Evolutionary conservation across 2,888 invertebrate species (phyloP).

Genomic region (Oasisia sp.): DNA sequence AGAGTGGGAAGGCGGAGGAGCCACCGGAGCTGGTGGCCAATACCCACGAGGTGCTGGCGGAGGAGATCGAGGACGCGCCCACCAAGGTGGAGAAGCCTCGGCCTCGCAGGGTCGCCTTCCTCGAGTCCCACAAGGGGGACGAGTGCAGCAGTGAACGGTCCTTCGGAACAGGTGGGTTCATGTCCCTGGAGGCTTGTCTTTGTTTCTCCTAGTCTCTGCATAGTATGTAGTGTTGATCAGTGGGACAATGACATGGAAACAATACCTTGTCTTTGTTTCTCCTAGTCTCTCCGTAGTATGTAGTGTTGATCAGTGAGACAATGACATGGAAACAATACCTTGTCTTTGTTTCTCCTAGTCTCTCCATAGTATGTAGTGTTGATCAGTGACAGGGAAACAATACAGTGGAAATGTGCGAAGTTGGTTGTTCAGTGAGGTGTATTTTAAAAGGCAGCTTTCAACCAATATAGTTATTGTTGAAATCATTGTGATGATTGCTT

Average conservation of each 20-base stretch:
- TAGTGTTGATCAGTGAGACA: background rate
- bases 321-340: background rate
- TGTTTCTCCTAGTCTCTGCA: background rate
- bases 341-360: background rate
- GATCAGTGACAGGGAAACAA: background rate
- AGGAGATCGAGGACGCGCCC: background rate
- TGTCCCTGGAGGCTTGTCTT: no score
- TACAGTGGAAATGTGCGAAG: no score
- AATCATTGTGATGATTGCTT: background rate
- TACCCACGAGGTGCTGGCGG: background rate
- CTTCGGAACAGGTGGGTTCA: constrained; percentile 1
- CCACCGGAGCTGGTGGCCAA: background rate
- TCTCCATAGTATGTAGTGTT: background rate
- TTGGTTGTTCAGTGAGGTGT: background rate
- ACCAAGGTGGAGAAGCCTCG: background rate
- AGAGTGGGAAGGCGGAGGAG: background rate
- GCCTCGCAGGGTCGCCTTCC: background rate
- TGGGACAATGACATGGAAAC: background rate
- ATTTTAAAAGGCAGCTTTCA: background rate
- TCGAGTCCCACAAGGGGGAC: background rate
- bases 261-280: no score
- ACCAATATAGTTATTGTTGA: background rate
- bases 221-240: background rate
- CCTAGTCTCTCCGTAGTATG: no score
- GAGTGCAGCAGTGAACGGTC: background rate